Base-by-base conservation (phyloP, 2,888 invertebrate genomes). In the Habrosyne pyritoides region DNA sequence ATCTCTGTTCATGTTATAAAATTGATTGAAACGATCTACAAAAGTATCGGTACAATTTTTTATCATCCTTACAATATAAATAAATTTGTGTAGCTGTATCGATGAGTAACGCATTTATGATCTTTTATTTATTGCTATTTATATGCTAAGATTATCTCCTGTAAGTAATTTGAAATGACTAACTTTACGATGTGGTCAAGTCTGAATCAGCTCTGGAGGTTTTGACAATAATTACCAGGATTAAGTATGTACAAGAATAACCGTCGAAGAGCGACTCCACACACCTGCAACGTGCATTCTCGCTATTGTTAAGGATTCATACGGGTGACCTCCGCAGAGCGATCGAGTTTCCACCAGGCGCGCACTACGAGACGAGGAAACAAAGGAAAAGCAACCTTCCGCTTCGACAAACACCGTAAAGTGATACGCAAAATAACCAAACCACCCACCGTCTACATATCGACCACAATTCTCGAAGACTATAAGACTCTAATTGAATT, bases 401-500 rank as follows among this genome's bases (percentile, higher is more conserved):
- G 62, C 59, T 59, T 64, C 64, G 59, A 53, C 55, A 30, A 21
- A 14, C 28, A 28, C 22, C 24, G 14, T 21, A 53, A 57, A 42
- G 18, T 6, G 42, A 42, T 42, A 42, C 42, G 42, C 42, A 18
- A 42, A 42, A 8, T 42, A 42, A 18, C 18, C 47, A 21, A 21
- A 22, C 24, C 47, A 21, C 47, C 21, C 22, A 21, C 22, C 42
- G 42, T 7, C 42, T 42, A 42, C 42, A 42, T 42, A 42, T 42
- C 42, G 18, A 42, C 30, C 46, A n/a, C 48, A 14, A 59, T 33
- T 18, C 42, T 8, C 42, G 2, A 42, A 55, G 53, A 55, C 49
- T 63, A 63, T 59, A 57, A 56, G 61, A 52, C 59, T 60, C 54
- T 76, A 75, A 76, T 76, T 73, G 53, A 75, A 77, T 77, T 77